phyloP scores from a whole-genome alignment of 1,140 invertebrate genomes.

The Gryon sp. region DNA sequence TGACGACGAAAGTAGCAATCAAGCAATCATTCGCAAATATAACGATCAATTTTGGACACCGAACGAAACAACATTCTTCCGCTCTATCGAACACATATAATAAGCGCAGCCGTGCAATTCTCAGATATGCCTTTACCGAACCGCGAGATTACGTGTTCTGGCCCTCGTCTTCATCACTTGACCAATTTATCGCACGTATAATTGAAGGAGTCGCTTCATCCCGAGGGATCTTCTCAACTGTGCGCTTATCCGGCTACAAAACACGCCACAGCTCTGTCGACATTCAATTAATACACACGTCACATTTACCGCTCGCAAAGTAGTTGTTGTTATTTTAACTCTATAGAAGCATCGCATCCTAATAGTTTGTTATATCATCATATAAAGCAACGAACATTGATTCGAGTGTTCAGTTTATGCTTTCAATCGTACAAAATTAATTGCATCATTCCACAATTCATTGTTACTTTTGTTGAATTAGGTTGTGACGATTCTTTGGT shows the following conservation, averaged over 20 bases:
- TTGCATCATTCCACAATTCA: too few species aligned
- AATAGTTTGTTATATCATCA: constrained; percentile 45
- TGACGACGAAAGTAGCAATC: neutral
- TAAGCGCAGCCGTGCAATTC: constrained; percentile 34
- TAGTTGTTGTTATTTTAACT: constrained; percentile 18
- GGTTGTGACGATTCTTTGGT: too few species aligned
- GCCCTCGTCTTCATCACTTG: constrained; percentile 8
- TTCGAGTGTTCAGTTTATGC: constrained; percentile 6
- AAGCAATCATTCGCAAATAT: neutral
- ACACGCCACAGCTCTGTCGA: constrained; percentile 8
- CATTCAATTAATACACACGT: constrained; percentile 56
- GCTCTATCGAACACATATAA: constrained; percentile 43
- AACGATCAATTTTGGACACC: constrained; percentile 21
- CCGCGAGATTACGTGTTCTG: constrained; percentile 35
- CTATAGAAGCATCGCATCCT: constrained; percentile 19
- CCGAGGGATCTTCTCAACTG: constrained; percentile 1
- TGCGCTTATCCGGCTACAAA: constrained; percentile 23
- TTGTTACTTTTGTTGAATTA: too few species aligned
- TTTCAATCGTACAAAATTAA: neutral
- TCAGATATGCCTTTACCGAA: constrained; percentile 35
- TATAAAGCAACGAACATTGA: neutral
- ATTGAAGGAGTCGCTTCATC: constrained; percentile 44
- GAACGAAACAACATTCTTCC: constrained; percentile 8
- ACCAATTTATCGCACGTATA: constrained; percentile 37
- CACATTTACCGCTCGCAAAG: constrained; percentile 31